These are phyloP conservation scores for Holocentrus rufus DNA, from an alignment of 2,797 vertebrate species.

Conservation along the genomic window DNA sequence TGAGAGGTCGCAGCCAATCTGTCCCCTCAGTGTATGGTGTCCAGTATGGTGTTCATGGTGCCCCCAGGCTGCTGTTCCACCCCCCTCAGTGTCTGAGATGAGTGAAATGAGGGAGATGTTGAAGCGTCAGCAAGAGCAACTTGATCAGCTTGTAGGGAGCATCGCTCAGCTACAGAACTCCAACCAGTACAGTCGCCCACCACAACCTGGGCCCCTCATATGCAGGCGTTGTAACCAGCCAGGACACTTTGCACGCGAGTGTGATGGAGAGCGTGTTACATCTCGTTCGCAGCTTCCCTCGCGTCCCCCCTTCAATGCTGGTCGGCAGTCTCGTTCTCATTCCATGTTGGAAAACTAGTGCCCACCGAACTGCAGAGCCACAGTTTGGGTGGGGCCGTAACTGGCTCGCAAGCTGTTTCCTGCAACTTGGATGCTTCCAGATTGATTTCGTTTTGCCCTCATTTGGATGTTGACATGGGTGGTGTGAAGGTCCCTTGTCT, in stretches of 20 bases:
- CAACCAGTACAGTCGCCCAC: not conserved
- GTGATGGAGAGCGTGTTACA: not conserved
- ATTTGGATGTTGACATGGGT: conserved; percentile 4
- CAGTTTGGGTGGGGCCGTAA: conserved; percentile 1
- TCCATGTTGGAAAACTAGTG: conserved; percentile 19
- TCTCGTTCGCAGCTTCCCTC: not conserved
- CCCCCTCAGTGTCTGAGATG: too few species aligned
- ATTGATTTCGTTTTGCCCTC: conserved; percentile 3
- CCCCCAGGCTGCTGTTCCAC: too few species aligned
- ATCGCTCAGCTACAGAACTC: not conserved
- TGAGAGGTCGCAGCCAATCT: not conserved
- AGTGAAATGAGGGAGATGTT: too few species aligned
- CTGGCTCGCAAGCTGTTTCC: not conserved
- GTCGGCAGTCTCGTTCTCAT: accelerated
- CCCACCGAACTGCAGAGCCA: conserved; percentile 29
- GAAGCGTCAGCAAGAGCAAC: too few species aligned
- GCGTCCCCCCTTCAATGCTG: too few species aligned
- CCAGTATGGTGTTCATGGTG: not conserved
- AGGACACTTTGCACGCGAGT: conserved; percentile 16
- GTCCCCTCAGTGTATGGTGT: not conserved
- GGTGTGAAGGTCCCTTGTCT: conserved; percentile 7
- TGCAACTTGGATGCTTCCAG: not conserved
- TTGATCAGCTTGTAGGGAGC: not conserved
- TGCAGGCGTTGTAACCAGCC: conserved; percentile 20
- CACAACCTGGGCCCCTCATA: not conserved